phyloP scores from a whole-genome alignment of 2,113 vertebrate genomes.

The Formicarius rufipectus region DNA sequence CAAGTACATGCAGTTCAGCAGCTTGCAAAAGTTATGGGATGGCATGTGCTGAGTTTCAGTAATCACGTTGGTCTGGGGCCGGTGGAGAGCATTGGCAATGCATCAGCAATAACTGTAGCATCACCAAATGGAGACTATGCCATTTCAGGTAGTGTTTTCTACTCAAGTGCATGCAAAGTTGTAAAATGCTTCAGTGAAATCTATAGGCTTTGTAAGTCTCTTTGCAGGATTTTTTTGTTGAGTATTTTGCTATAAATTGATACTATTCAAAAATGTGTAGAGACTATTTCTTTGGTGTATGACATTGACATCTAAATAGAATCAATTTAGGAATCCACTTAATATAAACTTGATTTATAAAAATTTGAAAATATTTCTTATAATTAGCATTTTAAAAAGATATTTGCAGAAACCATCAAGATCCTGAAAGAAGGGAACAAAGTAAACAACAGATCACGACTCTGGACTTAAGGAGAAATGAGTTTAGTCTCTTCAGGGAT shows the following conservation, averaged over 20 bases:
- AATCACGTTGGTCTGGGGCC: constrained; percentile 93
- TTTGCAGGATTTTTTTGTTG: not conserved
- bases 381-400: not conserved
- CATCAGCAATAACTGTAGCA: constrained; percentile 91
- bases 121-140: constrained; percentile 92
- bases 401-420: not conserved
- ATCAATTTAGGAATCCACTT: not conserved
- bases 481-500: not conserved
- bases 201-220: not conserved
- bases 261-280: not conserved
- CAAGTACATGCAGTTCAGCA: constrained; percentile 98
- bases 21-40: constrained; percentile 98
- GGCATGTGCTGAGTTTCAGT: constrained; percentile 97
- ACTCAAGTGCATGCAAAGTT: not conserved
- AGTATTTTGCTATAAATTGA: not conserved
- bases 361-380: not conserved
- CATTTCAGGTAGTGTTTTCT: constrained; percentile 84
- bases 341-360: not conserved
- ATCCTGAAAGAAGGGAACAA: not conserved
- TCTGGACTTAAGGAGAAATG: not conserved
- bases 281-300: not conserved
- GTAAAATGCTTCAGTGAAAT: not conserved
- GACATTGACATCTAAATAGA: not conserved
- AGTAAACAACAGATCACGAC: not conserved
- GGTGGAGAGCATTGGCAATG: constrained; percentile 94